Evolutionary conservation across 2,797 vertebrate species (phyloP).

Genomic region (Oceanodroma leucorhoa): DNA sequence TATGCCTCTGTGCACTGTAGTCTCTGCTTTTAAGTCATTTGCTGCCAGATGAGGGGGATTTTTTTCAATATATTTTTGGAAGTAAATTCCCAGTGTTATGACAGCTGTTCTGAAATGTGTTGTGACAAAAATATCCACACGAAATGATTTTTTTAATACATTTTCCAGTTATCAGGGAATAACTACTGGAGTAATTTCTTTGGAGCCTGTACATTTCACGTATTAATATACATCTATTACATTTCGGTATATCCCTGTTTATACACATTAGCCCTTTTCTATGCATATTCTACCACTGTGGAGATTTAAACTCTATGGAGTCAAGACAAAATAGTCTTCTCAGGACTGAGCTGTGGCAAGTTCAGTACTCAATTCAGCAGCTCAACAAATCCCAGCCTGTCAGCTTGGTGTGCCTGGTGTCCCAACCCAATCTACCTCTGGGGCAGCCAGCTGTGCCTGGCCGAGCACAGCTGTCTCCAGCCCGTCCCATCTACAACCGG

Average conservation of each 20-base stretch:
- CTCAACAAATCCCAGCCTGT: not conserved
- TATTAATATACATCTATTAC: not conserved
- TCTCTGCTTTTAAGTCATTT: slow-evolving; percentile 31
- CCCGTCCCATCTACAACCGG: fast-evolving
- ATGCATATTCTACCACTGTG: not conserved
- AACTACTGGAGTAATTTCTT: slow-evolving; percentile 5
- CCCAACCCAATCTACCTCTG: fast-evolving
- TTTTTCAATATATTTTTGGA: slow-evolving; percentile 8
- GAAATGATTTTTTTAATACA: slow-evolving; percentile 29
- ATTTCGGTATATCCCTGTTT: not conserved
- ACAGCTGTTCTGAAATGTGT: slow-evolving; percentile 67
- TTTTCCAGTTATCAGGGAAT: slow-evolving; percentile 45
- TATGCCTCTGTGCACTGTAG: not conserved
- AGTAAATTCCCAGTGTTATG: slow-evolving; percentile 57
- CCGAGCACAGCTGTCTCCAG: not conserved
- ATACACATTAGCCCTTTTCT: not conserved
- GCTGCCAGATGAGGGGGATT: slow-evolving; percentile 50
- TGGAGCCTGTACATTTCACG: not conserved
- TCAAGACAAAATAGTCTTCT: not conserved
- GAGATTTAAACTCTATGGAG: not conserved
- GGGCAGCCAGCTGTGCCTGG: not conserved
- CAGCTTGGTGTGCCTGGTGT: not conserved
- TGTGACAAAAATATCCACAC: slow-evolving; percentile 66
- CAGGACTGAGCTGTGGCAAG: not conserved
- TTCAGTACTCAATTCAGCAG: not conserved